Percentiles rank a stretch among this genome's conserved stretches.
phyloP scores from a whole-genome alignment of 2,113 vertebrate species.

The Eudyptes chrysolophus region DNA sequence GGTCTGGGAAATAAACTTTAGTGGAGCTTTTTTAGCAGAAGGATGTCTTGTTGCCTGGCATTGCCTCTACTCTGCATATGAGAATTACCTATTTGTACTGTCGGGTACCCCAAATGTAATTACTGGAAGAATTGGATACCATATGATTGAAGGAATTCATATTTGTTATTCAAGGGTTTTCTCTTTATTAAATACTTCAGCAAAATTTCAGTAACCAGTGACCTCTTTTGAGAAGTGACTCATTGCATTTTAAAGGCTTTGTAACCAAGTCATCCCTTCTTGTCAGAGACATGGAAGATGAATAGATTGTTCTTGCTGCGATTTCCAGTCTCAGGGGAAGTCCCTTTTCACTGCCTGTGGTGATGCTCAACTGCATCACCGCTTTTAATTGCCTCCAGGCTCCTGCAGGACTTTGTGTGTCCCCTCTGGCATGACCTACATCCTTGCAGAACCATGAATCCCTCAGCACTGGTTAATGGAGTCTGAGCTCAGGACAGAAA shows the following conservation, averaged over 20 bases:
- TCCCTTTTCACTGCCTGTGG: constrained; percentile 5
- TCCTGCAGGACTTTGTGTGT: constrained; percentile 34
- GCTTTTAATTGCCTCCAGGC: constrained; percentile 43
- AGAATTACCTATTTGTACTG: background rate
- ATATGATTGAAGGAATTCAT: background rate
- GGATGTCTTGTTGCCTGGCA: background rate
- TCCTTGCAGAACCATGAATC: constrained; percentile 9
- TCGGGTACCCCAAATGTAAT: background rate
- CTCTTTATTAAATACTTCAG: background rate
- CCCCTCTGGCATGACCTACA: constrained; percentile 52
- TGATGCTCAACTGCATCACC: background rate
- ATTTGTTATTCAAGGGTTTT: background rate
- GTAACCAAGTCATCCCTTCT: background rate
- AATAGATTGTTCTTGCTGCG: background rate
- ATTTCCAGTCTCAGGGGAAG: constrained; percentile 15
- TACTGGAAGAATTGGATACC: background rate
- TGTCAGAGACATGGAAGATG: constrained; percentile 2
- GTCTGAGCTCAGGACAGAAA: background rate
- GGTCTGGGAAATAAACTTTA: background rate
- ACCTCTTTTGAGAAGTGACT: constrained; percentile 29
- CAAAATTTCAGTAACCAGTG: background rate
- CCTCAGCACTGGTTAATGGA: background rate
- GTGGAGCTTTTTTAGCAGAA: background rate
- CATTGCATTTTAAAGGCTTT: constrained; percentile 35
- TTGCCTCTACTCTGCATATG: background rate